Percentiles rank a stretch among this genome's conserved stretches.
Evolutionary conservation across 2,113 vertebrate genomes (phyloP).

Genomic region (Anoura caudifer): DNA sequence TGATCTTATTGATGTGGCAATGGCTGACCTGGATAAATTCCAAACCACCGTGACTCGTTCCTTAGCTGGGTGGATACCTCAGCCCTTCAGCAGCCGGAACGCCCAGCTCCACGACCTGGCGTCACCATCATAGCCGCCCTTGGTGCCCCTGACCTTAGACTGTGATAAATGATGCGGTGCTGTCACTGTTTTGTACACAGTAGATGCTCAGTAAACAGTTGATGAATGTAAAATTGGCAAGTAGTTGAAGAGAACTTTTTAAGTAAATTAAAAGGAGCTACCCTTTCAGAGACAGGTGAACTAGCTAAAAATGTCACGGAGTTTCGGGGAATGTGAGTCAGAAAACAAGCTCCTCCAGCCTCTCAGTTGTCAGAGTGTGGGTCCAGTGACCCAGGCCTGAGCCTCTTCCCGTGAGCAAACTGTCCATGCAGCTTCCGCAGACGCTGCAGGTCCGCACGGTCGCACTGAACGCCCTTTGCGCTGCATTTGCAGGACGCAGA

Average conservation of each 20-base stretch:
- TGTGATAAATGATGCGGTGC: background rate
- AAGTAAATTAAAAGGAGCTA: background rate
- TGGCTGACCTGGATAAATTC: background rate
- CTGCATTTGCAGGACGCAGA: background rate
- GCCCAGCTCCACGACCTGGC: fast-evolving
- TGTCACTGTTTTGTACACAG: background rate
- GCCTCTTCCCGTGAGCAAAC: background rate
- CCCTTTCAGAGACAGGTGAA: background rate
- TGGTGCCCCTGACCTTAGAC: background rate
- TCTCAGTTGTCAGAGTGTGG: background rate
- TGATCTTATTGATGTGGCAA: background rate
- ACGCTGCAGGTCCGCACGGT: background rate
- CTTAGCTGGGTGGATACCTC: background rate
- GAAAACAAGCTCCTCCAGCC: background rate
- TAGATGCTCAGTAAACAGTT: background rate
- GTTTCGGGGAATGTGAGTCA: background rate
- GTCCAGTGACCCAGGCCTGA: background rate
- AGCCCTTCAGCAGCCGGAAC: background rate
- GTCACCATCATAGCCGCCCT: background rate
- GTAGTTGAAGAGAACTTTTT: background rate
- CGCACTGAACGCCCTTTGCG: background rate
- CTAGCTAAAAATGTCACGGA: background rate
- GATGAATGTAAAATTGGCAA: background rate
- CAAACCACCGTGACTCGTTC: background rate
- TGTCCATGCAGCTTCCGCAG: background rate